These are phyloP conservation scores for Tethya wilhelma DNA, from an alignment of 37 sponge, comb jelly and placozoan genomes.

Conservation along the genomic window DNA sequence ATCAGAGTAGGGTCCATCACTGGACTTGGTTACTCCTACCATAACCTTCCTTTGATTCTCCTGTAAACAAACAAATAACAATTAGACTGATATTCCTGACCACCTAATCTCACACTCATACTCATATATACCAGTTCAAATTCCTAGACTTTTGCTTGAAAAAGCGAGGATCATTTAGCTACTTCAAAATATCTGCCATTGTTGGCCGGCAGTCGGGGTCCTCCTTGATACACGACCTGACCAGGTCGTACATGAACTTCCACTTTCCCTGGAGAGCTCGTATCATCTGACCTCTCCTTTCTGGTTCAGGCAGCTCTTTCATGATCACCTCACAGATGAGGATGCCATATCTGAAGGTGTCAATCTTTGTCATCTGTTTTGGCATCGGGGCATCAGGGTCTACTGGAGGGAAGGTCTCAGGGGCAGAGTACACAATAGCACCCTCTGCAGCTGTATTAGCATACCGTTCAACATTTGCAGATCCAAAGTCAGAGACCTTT, in stretches of 20 bases:
- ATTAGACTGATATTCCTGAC: neutral
- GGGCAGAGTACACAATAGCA: slow-evolving; percentile 72
- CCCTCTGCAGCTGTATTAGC: slow-evolving; percentile 57
- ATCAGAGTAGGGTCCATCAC: too few species aligned
- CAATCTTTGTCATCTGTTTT: slow-evolving; percentile 73
- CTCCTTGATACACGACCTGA: slow-evolving; percentile 6
- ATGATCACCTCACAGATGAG: slow-evolving; percentile 59
- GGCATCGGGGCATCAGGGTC: neutral
- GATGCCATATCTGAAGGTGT: slow-evolving; percentile 81
- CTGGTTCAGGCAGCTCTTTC: slow-evolving; percentile 40
- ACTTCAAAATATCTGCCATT: slow-evolving; percentile 14
- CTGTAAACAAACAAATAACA: neutral
- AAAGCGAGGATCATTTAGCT: slow-evolving; percentile 6
- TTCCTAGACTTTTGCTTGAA: neutral
- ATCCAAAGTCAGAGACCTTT: slow-evolving; percentile 83
- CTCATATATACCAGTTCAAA: neutral
- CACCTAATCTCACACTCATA: neutral
- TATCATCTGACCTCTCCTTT: slow-evolving; percentile 1
- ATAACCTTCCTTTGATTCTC: neutral
- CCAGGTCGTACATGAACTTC: slow-evolving; percentile 17
- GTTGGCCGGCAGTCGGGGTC: slow-evolving; percentile 11
- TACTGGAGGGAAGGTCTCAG: slow-evolving; percentile 34
- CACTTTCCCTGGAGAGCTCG: slow-evolving; percentile 6
- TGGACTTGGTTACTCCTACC: too few species aligned
- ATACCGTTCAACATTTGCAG: slow-evolving; percentile 60